Evolutionary conservation across 2,797 vertebrate species (phyloP), one percentile per base, ranked within the genome.

Genomic region (Salarias fasciatus): DNA sequence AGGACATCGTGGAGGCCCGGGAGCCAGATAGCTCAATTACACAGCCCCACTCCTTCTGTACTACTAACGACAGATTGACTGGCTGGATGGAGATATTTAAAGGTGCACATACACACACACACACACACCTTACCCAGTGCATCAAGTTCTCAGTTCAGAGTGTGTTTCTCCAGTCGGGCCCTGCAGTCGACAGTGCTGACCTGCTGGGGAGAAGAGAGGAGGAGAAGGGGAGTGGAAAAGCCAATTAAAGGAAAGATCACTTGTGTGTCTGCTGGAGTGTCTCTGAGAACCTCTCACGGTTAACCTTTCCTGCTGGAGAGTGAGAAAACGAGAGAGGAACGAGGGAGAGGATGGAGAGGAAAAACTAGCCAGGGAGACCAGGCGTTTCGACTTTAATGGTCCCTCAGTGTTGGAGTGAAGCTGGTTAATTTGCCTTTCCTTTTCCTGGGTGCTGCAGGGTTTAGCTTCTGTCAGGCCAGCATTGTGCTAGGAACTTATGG

Each of bases 211-310:
- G 89, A 89, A 80, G 80, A 88, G 91, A 82, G 75, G 80, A 88
- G 85, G 87, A 86, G 88, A 88, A 89, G 71, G 82, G 83, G 86
- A 88, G 90, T 87, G 88, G 88, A 89, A 91, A 89, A 91, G 91
- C 91, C 92, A 94, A 93, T 94, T 93, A 94, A 93, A 93, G 86
- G 87, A 89, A 91, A 92, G 89, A 92, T 93, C 92, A 93, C 91
- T 92, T 90, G 82, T 89, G 85, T 77, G 75, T 88, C 83, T 87
- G 86, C 88, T 86, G 80, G 90, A 91, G 91, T 86, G 89, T 91
- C 88, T 91, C 86, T 83, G 77, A 83, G 79, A 90, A 85, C 83
- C 86, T 87, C 83, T 92, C 89, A 85, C 81, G 42, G 88, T 88
- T 92, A 93, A 93, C 92, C 92, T 91, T 92, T 92, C 74, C 80